These are phyloP conservation scores for Hypena proboscidalis DNA, from an alignment of 2,888 invertebrate species.

Conservation along the genomic window DNA sequence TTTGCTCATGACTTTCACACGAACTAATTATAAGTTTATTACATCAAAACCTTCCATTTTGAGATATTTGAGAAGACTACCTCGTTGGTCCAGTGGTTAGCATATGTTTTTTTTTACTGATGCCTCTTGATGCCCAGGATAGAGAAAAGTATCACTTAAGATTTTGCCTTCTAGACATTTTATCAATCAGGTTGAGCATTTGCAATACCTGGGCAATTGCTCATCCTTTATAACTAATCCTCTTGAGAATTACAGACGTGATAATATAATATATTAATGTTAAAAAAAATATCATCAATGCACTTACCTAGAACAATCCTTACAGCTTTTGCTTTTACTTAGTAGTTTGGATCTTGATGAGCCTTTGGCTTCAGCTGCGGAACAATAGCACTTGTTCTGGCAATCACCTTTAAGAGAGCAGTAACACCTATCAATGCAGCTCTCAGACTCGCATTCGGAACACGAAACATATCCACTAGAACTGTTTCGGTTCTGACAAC, in stretches of 20 bases:
- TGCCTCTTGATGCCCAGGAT: too few species aligned
- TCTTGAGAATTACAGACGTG: too few species aligned
- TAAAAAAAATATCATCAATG: constrained; percentile 13
- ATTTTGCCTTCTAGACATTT: too few species aligned
- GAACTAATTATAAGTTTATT: constrained; percentile 2
- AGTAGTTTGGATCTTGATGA: constrained; percentile 62
- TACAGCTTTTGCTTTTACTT: constrained; percentile 69
- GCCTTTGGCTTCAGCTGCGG: constrained; percentile 80
- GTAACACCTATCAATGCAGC: constrained; percentile 94
- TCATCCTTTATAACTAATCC: too few species aligned
- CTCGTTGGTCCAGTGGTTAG: too few species aligned
- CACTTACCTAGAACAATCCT: constrained; percentile 81
- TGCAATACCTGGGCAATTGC: too few species aligned
- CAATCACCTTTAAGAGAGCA: constrained; percentile 89
- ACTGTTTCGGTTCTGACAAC: constrained; percentile 87
- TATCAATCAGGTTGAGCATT: too few species aligned
- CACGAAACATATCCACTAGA: constrained; percentile 93
- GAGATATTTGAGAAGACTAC: too few species aligned
- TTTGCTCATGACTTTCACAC: constrained; percentile 14
- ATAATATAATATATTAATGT: too few species aligned
- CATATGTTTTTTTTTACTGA: too few species aligned
- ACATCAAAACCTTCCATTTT: constrained; percentile 3
- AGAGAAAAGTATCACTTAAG: too few species aligned
- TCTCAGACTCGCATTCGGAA: constrained; percentile 95
- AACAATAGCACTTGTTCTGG: constrained; percentile 87